These are phyloP conservation scores for Nipponacmea schrenckii DNA, from an alignment of 2,888 invertebrate genomes.

Conservation along the genomic window DNA sequence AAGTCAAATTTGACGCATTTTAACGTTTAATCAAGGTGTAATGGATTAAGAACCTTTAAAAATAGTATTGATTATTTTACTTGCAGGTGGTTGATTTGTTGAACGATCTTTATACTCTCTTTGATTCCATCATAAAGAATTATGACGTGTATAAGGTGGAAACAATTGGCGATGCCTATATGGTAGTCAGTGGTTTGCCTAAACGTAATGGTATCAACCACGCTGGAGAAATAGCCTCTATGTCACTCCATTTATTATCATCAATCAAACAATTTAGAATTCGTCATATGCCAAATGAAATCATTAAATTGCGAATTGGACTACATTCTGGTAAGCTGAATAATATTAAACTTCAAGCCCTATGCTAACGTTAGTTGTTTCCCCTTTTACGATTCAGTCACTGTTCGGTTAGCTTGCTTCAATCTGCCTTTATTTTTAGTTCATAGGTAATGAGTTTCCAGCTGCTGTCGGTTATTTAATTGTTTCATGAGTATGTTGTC, in stretches of 20 bases:
- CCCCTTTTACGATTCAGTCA: no score
- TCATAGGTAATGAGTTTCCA: no score
- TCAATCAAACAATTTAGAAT: constrained; percentile 62
- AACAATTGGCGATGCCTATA: constrained; percentile 65
- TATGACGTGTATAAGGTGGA: constrained; percentile 97
- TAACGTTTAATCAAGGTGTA: no score
- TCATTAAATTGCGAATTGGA: constrained; percentile 61
- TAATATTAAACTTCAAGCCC: neutral
- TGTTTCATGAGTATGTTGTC: no score
- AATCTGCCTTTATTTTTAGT: no score
- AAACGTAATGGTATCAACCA: constrained; percentile 58
- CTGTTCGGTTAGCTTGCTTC: no score
- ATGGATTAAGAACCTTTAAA: no score
- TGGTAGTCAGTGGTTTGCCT: constrained; percentile 66
- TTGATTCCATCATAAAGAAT: constrained; percentile 93
- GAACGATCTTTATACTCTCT: constrained; percentile 95
- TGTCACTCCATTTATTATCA: constrained; percentile 60
- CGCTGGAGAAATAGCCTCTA: constrained; percentile 64
- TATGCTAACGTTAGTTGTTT: no score
- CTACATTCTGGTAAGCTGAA: constrained; percentile 59
- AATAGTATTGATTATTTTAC: no score
- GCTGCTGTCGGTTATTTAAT: no score
- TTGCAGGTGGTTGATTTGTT: constrained; percentile 91
- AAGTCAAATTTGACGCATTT: no score
- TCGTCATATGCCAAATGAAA: constrained; percentile 53